A percentile compares a stretch with the other conserved stretches of the same genome.
Conservation (phyloP, 2,888 invertebrate genomes). For the Ormyrus pomaceus region DNA sequence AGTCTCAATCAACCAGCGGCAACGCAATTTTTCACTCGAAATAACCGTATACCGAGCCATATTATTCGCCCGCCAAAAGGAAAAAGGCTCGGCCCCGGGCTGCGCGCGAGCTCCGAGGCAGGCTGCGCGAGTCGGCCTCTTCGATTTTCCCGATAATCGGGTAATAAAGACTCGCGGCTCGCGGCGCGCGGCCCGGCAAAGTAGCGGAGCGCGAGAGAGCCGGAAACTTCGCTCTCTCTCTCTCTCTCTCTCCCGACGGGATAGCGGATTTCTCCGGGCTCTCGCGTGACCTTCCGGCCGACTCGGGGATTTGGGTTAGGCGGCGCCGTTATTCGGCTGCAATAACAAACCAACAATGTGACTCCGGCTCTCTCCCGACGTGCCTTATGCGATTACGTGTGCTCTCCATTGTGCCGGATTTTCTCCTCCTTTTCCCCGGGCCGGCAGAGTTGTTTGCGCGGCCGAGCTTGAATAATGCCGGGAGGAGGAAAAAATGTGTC, state of each 20-base stretch:
- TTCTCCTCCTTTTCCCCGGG: constrained; percentile 2
- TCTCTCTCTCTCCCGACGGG: background rate
- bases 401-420: constrained; percentile 36
- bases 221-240: constrained; percentile 15
- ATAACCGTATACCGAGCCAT: background rate
- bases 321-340: constrained; percentile 40
- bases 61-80: background rate
- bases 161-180: constrained; percentile 16
- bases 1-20: background rate
- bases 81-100: background rate
- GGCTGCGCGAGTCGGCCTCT: background rate
- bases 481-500: too few species aligned
- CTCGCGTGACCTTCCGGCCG: constrained; percentile 12
- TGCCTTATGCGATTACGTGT: constrained; percentile 44
- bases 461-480: too few species aligned
- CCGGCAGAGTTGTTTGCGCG: too few species aligned
- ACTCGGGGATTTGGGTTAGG: constrained; percentile 37
- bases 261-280: background rate
- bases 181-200: background rate
- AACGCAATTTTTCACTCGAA: background rate
- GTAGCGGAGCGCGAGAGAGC: background rate
- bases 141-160: constrained; percentile 31
- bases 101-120: background rate
- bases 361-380: constrained; percentile 9
- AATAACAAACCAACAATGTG: constrained; percentile 52